A percentile compares a stretch with the other conserved stretches of the same genome.
These are phyloP conservation scores for Ferrisia virgata DNA, from an alignment of 2,888 invertebrate species.

Conservation along the genomic window DNA sequence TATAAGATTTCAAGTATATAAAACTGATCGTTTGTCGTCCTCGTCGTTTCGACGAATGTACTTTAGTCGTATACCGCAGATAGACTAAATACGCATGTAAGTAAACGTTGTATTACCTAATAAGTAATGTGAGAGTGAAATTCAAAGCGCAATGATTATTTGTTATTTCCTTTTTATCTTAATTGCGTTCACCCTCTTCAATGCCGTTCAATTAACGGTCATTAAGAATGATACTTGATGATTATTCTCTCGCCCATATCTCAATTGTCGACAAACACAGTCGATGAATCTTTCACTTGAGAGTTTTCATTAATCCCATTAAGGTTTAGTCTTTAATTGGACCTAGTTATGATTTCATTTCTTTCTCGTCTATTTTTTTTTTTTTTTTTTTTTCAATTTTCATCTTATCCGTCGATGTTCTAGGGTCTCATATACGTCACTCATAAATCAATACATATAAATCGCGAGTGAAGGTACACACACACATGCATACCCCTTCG, in stretches of 20 bases:
- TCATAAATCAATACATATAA: too few species aligned
- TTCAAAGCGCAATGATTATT: slow-evolving; percentile 40
- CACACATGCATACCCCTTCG: too few species aligned
- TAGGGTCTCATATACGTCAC: too few species aligned
- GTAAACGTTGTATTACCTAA: too few species aligned
- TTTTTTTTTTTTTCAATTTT: not conserved
- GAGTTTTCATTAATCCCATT: slow-evolving; percentile 35
- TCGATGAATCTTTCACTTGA: slow-evolving; percentile 29
- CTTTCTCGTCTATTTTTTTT: too few species aligned
- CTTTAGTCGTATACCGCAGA: too few species aligned
- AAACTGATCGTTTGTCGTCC: too few species aligned
- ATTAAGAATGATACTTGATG: slow-evolving; percentile 40
- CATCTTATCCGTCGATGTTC: too few species aligned
- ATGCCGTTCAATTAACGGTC: slow-evolving; percentile 41
- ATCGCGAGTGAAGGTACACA: too few species aligned
- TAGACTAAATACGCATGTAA: too few species aligned
- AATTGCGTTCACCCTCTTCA: slow-evolving; percentile 42
- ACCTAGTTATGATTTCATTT: slow-evolving; percentile 16
- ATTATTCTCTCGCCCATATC: slow-evolving; percentile 39
- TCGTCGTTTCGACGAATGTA: too few species aligned
- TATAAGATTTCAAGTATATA: too few species aligned
- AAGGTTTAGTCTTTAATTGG: slow-evolving; percentile 18
- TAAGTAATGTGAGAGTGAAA: slow-evolving; percentile 25
- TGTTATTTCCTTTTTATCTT: slow-evolving; percentile 42
- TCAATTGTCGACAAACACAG: slow-evolving; percentile 40